Base-by-base conservation (phyloP, 2,113 vertebrate species). In the Neofelis nebulosa region DNA sequence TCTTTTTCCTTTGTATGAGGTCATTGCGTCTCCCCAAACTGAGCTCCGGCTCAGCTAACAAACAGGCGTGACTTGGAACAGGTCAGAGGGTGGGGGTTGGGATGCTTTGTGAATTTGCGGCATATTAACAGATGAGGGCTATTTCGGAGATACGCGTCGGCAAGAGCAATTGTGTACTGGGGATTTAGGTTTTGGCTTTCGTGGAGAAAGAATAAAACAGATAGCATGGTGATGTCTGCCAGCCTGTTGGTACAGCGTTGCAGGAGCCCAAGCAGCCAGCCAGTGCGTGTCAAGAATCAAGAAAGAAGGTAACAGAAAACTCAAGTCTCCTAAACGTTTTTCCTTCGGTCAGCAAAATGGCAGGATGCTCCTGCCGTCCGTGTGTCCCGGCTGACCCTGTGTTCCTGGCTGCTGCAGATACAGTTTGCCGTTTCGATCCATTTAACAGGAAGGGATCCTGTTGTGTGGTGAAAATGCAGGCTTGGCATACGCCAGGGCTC, bases 291-390 rank as follows among this genome's bases (percentile, higher is more conserved):
- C 87, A 93, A 89, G 97, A 97, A 94, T 79, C 68, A 48, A 94
- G 87, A 91, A n/a, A 48, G 74, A 55, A 73, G 0, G 1, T 73
- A 45, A 81, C 5, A 63, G 69, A 68, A 85, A 66, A 61, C 23
- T 41, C 0, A 33, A 90, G 93, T 92, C 97, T 81, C 92, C 78
- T 7, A 0, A 87, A 85, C 81, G 87, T 97, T 98, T 96, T 88
- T 55, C 89, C 79, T 76, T 95, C 65, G 91, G 97, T 98, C 98
- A 98, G 97, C 98, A 98, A 94, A 93, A 95, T 0, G 41, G 92
- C 97, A 97, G 94, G 96, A 97, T 98, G 97, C 96, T 97, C 82
- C 96, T 36, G 38, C 66, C 89, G 86, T 96, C 38, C 0, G 66
- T 61, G 94, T 96, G 87, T 98, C 95, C 97, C 1, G 6, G 92